A percentile compares a stretch with the other conserved stretches of the same genome.
phyloP scores from a whole-genome alignment of 2,113 vertebrate species.

The Xiphorhynchus elegans region DNA sequence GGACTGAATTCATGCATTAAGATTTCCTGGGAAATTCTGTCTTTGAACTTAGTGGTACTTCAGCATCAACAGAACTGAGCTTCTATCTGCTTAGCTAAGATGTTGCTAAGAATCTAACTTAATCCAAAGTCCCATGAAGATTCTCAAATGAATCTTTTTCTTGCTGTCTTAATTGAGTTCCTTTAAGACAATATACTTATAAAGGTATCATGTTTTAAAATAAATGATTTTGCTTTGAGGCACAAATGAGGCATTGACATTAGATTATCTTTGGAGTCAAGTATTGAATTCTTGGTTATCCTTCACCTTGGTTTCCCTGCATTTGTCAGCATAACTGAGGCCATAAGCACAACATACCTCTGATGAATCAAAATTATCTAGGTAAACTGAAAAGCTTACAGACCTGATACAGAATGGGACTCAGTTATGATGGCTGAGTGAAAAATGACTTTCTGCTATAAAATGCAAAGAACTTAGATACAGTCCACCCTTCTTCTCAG shows the following conservation, averaged over 20 bases:
- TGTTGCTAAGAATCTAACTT: neutral
- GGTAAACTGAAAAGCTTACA: neutral
- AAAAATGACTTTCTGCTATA: neutral
- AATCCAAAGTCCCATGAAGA: accelerated
- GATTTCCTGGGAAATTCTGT: neutral
- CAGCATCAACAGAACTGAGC: neutral
- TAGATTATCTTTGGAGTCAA: neutral
- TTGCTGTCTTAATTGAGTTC: neutral
- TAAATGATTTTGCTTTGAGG: neutral
- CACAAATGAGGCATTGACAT: neutral
- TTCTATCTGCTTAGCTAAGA: neutral
- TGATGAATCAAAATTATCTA: neutral
- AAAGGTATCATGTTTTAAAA: neutral
- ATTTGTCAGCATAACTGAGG: neutral
- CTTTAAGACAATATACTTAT: neutral
- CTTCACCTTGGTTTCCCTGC: neutral
- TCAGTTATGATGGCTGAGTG: neutral
- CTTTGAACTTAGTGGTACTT: neutral
- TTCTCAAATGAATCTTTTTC: neutral
- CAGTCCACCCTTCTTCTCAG: neutral
- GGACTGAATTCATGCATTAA: neutral
- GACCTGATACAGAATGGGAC: neutral
- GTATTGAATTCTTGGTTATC: neutral
- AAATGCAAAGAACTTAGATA: neutral
- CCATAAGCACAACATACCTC: neutral